phyloP scores from a whole-genome alignment of 2,113 vertebrate genomes.

The Zapus hudsonius region DNA sequence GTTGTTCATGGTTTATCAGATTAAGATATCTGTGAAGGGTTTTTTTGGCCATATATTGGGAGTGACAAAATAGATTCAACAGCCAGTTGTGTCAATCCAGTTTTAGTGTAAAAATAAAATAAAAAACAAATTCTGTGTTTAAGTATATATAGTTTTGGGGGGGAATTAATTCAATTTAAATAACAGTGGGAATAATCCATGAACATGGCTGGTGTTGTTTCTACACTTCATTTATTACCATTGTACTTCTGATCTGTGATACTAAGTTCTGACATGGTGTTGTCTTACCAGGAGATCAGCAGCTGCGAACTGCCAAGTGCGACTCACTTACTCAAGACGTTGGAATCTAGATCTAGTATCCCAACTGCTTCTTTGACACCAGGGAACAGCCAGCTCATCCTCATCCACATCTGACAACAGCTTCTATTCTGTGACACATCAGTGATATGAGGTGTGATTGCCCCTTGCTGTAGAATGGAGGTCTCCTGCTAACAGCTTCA shows the following conservation, averaged over 20 bases:
- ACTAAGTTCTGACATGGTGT: not conserved
- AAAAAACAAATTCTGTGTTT: not conserved
- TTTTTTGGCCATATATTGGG: not conserved
- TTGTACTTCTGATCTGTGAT: not conserved
- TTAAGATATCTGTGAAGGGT: conserved; percentile 19
- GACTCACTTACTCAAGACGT: too few species aligned
- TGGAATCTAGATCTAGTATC: not conserved
- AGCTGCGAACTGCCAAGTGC: not conserved
- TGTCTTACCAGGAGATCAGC: not conserved
- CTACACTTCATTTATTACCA: not conserved
- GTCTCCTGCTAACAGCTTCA: not conserved
- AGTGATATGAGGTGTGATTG: not conserved
- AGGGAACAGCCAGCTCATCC: not conserved
- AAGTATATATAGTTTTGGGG: not conserved
- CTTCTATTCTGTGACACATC: not conserved
- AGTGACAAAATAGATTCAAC: not conserved
- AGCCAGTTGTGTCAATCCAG: conserved; percentile 2
- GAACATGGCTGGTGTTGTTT: not conserved
- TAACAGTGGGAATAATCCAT: not conserved
- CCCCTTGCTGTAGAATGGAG: not conserved
- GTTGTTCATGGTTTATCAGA: conserved; percentile 18
- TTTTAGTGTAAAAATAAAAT: conserved; percentile 20
- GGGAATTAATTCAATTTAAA: not conserved
- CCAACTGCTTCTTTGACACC: not conserved
- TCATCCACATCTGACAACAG: not conserved